Base-by-base conservation (phyloP, 2,888 invertebrate species). In the Matsumyia berberina region DNA sequence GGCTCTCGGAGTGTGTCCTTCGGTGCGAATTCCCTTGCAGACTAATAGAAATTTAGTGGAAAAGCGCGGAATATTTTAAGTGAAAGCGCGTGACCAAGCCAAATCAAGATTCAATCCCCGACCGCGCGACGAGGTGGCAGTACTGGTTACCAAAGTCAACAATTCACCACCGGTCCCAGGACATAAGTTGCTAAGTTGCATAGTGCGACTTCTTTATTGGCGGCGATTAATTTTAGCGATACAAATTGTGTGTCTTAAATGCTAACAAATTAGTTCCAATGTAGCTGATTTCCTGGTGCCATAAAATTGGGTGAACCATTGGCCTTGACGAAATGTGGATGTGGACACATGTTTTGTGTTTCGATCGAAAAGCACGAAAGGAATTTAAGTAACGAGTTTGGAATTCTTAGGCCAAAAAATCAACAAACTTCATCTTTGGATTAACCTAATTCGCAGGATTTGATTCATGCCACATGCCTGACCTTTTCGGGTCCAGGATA, bases 191-290 rank as follows among this genome's bases (percentile, higher is more conserved):
- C n/a, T 24, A 24, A 66, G 70, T 60, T 82, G 81, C 77, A 82
- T 77, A 82, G 64, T 44, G 77, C 51, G 60, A 77, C 39, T 60
- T 11, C 57, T 77, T 77, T 77, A 77, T 60, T 82, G 66, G 44
- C 7, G 60, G 82, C 33, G 37, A 77, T 82, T 77, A 77, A 72
- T 82, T 70, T 24, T 24, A 44, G 37, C 64, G 44, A 66, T 67
- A 77, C 53, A 82, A 77, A 82, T 66, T 72, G 77, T 77, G 37
- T 55, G 53, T 53, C 24, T 66, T 67, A 66, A 77, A 77, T 72
- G 60, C 66, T 77, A 58, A 82, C 82, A 82, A 82, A 82, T 82
- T 77, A 60, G 70, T 72, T 66, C 46, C 66, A 82, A 67, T 82
- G 77, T 53, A 46, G 37, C 39, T 66, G 60, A 57, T 53, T 82